phyloP scores from a whole-genome alignment of 2,113 vertebrate genomes.

The Leucopsar rothschildi region DNA sequence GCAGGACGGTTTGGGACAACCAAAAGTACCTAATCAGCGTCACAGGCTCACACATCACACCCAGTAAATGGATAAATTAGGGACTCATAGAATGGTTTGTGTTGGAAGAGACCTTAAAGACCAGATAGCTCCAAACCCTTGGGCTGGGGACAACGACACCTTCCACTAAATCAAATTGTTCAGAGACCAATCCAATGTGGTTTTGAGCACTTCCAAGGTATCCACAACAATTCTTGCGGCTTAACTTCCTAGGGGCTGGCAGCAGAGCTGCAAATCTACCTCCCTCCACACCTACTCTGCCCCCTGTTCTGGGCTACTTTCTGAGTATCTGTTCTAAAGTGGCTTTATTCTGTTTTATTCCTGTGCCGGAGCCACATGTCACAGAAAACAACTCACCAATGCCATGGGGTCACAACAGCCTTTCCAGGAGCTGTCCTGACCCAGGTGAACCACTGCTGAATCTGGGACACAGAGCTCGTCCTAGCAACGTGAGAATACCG shows the following conservation, averaged over 20 bases:
- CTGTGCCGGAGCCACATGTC: not conserved
- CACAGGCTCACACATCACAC: not conserved
- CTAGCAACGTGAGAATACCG: not conserved
- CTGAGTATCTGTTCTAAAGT: not conserved
- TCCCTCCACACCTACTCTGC: rapidly evolving
- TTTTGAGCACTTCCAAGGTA: not conserved
- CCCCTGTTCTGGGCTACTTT: not conserved
- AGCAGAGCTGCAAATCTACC: not conserved
- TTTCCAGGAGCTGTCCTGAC: not conserved
- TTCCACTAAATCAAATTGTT: not conserved
- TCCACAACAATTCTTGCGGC: not conserved
- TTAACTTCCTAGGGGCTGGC: not conserved
- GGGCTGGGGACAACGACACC: rapidly evolving
- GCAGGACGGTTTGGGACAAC: not conserved
- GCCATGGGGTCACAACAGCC: not conserved
- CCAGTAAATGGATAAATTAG: not conserved
- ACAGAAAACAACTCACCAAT: not conserved
- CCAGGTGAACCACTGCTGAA: not conserved
- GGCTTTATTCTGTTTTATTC: not conserved
- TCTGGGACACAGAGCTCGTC: rapidly evolving
- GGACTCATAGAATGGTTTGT: not conserved
- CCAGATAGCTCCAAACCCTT: not conserved
- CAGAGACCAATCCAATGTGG: not conserved
- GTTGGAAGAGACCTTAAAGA: not conserved
- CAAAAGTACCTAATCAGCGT: not conserved